These are phyloP conservation scores for Sitophilus oryzae DNA, from an alignment of 1,140 invertebrate species.

Conservation along the genomic window DNA sequence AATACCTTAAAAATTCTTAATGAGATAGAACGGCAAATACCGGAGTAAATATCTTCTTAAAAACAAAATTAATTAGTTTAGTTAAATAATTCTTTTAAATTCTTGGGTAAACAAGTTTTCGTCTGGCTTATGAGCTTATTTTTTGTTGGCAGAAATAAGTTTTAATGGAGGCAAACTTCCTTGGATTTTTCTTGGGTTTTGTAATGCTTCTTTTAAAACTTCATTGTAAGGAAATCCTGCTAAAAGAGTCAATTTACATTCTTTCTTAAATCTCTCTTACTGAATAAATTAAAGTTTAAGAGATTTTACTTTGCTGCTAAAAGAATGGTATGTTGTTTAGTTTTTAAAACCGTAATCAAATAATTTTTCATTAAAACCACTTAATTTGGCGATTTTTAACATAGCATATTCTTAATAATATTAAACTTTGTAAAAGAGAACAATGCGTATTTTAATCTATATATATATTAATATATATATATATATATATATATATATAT, in stretches of 20 bases:
- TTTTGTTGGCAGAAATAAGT: background rate
- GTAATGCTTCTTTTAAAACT: background rate
- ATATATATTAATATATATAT: no score
- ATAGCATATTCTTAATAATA: no score
- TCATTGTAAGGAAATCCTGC: conserved; percentile 1
- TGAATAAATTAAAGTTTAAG: background rate
- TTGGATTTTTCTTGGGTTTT: background rate
- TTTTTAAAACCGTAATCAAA: no score
- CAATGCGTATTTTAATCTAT: no score
- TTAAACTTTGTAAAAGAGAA: no score
- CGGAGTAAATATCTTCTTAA: background rate
- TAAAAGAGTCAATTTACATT: background rate
- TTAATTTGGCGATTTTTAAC: no score
- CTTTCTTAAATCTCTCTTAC: background rate
- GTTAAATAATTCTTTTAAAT: conserved; percentile 5
- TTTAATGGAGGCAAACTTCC: conserved; percentile 4
- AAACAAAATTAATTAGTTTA: background rate
- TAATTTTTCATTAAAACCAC: no score
- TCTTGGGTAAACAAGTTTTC: background rate
- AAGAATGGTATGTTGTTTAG: no score
- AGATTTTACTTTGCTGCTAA: no score
- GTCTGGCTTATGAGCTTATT: background rate
- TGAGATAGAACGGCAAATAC: background rate
- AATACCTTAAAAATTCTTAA: background rate
- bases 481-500: no score